phyloP scores from a whole-genome alignment of 2,113 vertebrate species.

The Panthera tigris region DNA sequence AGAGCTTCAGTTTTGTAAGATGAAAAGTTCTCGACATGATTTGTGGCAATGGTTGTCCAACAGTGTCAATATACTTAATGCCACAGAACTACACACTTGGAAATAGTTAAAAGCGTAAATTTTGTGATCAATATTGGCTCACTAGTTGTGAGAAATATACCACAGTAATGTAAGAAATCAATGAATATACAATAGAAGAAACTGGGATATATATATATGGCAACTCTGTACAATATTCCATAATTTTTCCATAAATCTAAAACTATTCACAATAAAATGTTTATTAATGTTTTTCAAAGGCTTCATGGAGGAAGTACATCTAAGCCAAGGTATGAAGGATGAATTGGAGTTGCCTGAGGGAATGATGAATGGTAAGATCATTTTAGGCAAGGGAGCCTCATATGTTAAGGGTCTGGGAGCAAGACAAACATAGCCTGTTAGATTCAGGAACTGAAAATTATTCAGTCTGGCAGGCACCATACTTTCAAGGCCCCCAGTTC shows the following conservation, averaged over 20 bases:
- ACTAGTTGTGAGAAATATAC: background rate
- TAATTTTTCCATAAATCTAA: background rate
- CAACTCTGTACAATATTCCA: background rate
- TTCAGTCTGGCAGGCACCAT: background rate
- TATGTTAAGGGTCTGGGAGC: background rate
- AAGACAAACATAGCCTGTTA: background rate
- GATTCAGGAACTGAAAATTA: background rate
- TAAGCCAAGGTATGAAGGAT: background rate
- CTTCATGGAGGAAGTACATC: background rate
- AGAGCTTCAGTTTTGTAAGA: background rate
- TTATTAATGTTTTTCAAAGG: background rate
- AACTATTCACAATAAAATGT: background rate
- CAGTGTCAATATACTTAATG: background rate
- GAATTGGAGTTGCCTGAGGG: background rate
- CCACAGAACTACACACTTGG: background rate
- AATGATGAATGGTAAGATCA: rapidly evolving
- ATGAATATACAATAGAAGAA: background rate
- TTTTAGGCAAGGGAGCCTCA: background rate
- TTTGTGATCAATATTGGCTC: background rate
- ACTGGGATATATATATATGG: too few species aligned
- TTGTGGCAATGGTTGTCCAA: rapidly evolving
- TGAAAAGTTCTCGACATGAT: background rate
- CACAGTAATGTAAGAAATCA: background rate
- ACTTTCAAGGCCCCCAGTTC: background rate
- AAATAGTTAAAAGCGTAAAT: background rate